Evolutionary conservation across 2,113 vertebrate species (phyloP), one percentile per base, ranked within the genome.

Genomic region (Cichladusa arquata): DNA sequence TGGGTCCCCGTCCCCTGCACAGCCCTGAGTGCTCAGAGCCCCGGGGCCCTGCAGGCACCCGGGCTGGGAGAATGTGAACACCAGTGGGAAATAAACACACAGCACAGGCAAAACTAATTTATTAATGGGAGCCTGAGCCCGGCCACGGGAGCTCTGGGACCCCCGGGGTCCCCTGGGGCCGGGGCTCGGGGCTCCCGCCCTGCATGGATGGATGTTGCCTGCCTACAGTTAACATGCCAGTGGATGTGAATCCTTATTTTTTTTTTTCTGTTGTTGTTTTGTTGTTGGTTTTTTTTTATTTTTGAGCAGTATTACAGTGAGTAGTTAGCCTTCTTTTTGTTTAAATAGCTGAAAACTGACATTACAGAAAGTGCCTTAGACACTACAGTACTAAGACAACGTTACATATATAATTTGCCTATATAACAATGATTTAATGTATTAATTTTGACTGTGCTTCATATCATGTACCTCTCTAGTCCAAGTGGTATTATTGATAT

Each of bases 291-390:
- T 62, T 92, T 92, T 85, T 54, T 85, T 95, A 65, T 94, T 95
- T 71, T 71, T 25, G 97, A 97, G 95, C 98, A 98, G 98, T 98
- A 97, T 98, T 97, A 96, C 92, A 91, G 87, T 80, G 38, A 95
- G 95, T 97, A 98, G 84, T 95, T 97, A 97, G 97, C 40, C 8
- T 97, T 91, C 84, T 94, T 97, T 97, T 93, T 73, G 97, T 98
- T 97, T 92, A 92, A 96, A 86, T 98, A 98, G 98, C 96, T 96
- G 93, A 96, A 97, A 97, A 96, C 95, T 97, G 98, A 98, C 97
- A 98, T 98, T 98, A 98, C 98, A 98, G 98, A 97, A 99, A 98
- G 99, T 99, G 99, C 99, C 99, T 99, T 99, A 98, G 99, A 99
- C 98, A 99, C 99, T 99, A 98, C 98, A 99, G 98, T 99, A 98